Conservation (phyloP, 2,888 invertebrate species). For the Caenorhabditis auriculariae region DNA sequence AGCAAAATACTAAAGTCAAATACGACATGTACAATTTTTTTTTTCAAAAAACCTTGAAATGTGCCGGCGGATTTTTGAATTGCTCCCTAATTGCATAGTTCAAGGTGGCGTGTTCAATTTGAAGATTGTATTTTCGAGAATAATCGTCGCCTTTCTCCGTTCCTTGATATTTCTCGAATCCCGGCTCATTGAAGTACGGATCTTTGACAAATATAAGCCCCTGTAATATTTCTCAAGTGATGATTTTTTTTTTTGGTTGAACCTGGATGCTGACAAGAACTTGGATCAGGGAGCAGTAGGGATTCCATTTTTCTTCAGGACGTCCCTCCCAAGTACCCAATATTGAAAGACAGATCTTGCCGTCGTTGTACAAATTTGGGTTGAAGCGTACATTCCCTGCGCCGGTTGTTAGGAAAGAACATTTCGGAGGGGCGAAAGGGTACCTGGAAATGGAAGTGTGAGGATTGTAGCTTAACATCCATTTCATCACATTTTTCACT, state of each 20-base stretch:
- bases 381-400: slow-evolving; percentile 71
- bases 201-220: slow-evolving; percentile 71
- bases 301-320: slow-evolving; percentile 64
- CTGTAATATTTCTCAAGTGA: slow-evolving; percentile 64
- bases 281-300: slow-evolving; percentile 61
- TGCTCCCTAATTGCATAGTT: slow-evolving; percentile 62
- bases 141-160: slow-evolving; percentile 58
- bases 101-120: slow-evolving; percentile 62
- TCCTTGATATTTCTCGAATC: slow-evolving; percentile 67
- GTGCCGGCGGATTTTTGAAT: slow-evolving; percentile 46
- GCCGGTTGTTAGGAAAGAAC: slow-evolving; percentile 71
- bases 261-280: slow-evolving; percentile 63
- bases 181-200: slow-evolving; percentile 73
- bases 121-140: slow-evolving; percentile 58
- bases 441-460: slow-evolving; percentile 60
- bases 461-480: not conserved
- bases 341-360: slow-evolving; percentile 66
- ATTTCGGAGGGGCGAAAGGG: slow-evolving; percentile 71
- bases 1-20: not conserved
- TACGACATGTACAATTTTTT: not conserved
- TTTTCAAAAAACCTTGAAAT: slow-evolving; percentile 47
- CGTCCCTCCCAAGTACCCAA: slow-evolving; percentile 64
- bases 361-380: slow-evolving; percentile 72
- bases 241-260: not conserved
- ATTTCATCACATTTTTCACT: not conserved